Percentiles rank a stretch among this genome's conserved stretches.
phyloP scores from a whole-genome alignment of 2,797 vertebrate species.

The Falco novaeseelandiae region DNA sequence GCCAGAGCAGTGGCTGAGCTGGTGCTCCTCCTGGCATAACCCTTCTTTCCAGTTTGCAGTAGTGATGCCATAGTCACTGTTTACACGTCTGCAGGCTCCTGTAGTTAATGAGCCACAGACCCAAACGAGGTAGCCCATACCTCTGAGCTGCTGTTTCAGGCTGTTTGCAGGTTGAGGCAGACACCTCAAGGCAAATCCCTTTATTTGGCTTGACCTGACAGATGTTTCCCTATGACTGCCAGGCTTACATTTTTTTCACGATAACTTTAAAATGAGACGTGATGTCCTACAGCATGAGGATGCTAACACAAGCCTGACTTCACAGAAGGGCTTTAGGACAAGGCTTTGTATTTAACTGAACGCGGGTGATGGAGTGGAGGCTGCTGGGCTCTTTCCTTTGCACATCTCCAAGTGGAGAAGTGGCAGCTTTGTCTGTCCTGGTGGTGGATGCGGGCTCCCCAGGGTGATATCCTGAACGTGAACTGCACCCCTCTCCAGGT shows the following conservation, averaged over 20 bases:
- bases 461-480: not conserved
- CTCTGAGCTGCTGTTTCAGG: not conserved
- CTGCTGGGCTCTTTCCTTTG: not conserved
- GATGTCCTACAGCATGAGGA: not conserved
- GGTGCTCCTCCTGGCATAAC: not conserved
- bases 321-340: not conserved
- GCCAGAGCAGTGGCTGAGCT: not conserved
- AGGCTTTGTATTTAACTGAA: not conserved
- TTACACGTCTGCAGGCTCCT: not conserved
- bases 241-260: not conserved
- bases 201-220: not conserved
- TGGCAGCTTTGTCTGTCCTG: not conserved
- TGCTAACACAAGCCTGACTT: not conserved
- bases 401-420: not conserved
- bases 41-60: not conserved
- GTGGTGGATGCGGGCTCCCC: not conserved
- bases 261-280: not conserved
- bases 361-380: not conserved
- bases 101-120: not conserved
- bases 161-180: not conserved
- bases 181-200: not conserved
- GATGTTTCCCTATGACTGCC: not conserved
- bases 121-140: not conserved
- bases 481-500: not conserved
- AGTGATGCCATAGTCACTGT: not conserved